Conservation (phyloP, 2,113 vertebrate species). For the Parus major region DNA sequence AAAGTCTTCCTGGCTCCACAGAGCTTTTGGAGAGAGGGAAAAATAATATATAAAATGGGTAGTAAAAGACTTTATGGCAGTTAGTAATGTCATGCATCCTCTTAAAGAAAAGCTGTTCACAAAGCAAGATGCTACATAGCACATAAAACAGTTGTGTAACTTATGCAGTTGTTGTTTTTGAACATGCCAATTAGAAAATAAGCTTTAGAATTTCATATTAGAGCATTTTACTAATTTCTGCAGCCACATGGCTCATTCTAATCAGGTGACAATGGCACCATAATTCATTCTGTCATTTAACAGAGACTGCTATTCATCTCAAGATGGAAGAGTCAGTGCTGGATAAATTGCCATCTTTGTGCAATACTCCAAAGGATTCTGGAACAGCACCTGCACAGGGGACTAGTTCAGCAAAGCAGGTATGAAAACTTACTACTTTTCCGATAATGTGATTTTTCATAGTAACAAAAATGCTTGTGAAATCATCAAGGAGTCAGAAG, state of each 20-base stretch:
- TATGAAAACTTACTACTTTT: not conserved
- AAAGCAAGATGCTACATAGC: not conserved
- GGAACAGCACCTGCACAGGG: constrained; percentile 33
- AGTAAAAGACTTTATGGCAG: not conserved
- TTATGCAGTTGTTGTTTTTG: not conserved
- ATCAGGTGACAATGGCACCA: not conserved
- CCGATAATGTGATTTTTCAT: not conserved
- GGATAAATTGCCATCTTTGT: constrained; percentile 13
- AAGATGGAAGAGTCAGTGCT: constrained; percentile 72
- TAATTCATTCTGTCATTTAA: not conserved
- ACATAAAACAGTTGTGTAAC: not conserved
- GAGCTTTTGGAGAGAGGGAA: not conserved
- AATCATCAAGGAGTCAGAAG: not conserved
- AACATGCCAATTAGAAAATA: not conserved
- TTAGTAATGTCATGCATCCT: not conserved
- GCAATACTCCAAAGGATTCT: constrained; percentile 51
- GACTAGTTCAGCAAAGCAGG: constrained; percentile 54
- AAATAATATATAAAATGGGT: not conserved
- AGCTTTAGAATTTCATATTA: not conserved
- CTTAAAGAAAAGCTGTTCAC: not conserved
- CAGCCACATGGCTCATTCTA: not conserved
- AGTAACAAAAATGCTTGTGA: not conserved
- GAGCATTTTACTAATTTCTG: not conserved
- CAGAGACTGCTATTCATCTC: not conserved
- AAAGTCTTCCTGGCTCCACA: not conserved